Evolutionary conservation across 2,113 vertebrate species (phyloP).

Genomic region (Pachypanchax playfairii): DNA sequence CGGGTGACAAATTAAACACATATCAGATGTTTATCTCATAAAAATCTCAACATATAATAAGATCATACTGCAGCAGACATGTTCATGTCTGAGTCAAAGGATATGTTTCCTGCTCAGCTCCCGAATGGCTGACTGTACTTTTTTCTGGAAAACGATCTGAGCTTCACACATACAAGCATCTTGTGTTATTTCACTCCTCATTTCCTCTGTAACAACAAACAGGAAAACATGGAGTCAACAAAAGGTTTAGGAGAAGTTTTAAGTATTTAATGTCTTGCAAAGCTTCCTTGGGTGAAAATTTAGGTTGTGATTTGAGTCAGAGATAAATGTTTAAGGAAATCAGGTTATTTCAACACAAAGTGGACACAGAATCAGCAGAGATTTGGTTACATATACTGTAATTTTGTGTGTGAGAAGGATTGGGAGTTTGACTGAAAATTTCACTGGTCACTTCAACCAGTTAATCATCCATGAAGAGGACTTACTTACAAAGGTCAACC

Average conservation of each 20-base stretch:
- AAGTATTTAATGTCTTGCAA: too few relatives aligned
- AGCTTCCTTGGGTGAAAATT: neutral
- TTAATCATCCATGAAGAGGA: neutral
- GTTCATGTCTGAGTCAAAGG: slow-evolving; percentile 77
- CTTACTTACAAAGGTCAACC: neutral
- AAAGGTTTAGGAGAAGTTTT: too few relatives aligned
- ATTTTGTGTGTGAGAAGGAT: slow-evolving; percentile 27
- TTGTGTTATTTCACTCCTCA: slow-evolving; percentile 75
- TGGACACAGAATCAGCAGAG: neutral
- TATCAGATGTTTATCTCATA: neutral
- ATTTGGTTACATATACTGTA: neutral
- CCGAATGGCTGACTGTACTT: slow-evolving; percentile 84
- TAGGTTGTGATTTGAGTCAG: neutral
- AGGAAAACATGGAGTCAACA: slow-evolving; percentile 34
- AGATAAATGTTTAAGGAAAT: neutral
- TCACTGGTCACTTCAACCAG: neutral
- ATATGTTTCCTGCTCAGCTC: slow-evolving; percentile 89
- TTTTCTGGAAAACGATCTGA: slow-evolving; percentile 87
- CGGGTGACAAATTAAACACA: neutral
- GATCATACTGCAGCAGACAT: too few relatives aligned
- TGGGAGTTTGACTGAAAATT: slow-evolving; percentile 3
- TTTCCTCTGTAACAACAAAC: slow-evolving; percentile 76
- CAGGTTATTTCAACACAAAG: neutral
- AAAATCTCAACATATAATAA: neutral
- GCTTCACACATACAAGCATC: slow-evolving; percentile 91